These are phyloP conservation scores for Labroides dimidiatus DNA, from an alignment of 2,797 vertebrate species.

Conservation along the genomic window DNA sequence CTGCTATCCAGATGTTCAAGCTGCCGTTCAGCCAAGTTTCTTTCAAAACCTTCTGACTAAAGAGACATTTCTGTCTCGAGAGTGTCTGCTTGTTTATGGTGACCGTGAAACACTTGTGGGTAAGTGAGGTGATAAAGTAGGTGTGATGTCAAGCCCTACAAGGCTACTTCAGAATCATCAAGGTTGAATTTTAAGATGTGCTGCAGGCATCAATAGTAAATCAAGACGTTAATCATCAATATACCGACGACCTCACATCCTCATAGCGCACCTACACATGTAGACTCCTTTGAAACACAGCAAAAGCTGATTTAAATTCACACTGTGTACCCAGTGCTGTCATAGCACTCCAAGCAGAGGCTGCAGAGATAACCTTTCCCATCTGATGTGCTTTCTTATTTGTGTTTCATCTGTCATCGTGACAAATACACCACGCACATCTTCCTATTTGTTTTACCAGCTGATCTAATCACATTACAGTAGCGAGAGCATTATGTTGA, in stretches of 20 bases:
- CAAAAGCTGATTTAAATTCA: constrained; percentile 7
- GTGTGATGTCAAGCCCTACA: neutral
- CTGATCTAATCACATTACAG: constrained; percentile 41
- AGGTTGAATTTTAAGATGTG: constrained; percentile 6
- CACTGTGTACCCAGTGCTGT: neutral
- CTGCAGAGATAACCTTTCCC: neutral
- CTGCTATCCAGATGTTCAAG: no score
- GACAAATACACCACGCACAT: constrained; percentile 4
- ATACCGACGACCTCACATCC: neutral
- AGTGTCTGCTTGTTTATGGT: neutral
- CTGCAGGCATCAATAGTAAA: constrained; percentile 3
- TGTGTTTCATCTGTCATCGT: constrained; percentile 9
- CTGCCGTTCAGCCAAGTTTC: neutral
- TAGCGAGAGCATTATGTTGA: constrained; percentile 23
- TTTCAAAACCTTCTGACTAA: neutral
- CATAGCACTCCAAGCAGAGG: neutral
- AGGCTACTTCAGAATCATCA: constrained; percentile 1
- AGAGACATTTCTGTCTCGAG: neutral
- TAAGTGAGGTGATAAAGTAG: neutral
- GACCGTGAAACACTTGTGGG: neutral
- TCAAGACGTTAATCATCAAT: neutral
- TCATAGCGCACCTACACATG: neutral
- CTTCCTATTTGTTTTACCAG: constrained; percentile 34
- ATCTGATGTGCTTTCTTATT: neutral
- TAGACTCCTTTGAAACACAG: neutral